A percentile compares a stretch with the other conserved stretches of the same genome.
Conservation (phyloP, 2,888 invertebrate genomes). For the Drosophila tanythrix region DNA sequence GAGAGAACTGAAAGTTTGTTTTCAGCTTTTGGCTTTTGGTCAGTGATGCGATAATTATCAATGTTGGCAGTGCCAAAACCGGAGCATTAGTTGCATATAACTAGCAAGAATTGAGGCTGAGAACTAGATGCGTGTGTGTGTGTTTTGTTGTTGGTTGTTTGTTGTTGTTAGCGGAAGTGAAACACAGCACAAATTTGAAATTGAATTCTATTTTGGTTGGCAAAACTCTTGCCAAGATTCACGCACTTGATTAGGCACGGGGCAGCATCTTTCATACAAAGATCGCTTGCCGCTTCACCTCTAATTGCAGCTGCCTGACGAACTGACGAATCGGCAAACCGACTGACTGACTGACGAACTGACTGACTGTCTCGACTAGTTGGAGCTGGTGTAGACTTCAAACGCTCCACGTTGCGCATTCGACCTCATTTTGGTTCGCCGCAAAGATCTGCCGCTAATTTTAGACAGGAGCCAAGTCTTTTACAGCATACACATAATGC, state of each 20-base stretch:
- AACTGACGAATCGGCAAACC: background rate
- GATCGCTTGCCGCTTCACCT: conserved; percentile 43
- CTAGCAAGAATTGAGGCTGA: conserved; percentile 32
- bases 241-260: conserved; percentile 77
- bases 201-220: conserved; percentile 62
- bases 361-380: background rate
- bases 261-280: conserved; percentile 42
- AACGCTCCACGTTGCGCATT: conserved; percentile 51
- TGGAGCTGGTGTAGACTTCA: conserved; percentile 58
- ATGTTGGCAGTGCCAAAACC: conserved; percentile 20
- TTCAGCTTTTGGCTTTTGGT: conserved; percentile 39
- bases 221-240: conserved; percentile 69
- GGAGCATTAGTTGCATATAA: conserved; percentile 64
- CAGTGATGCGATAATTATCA: conserved; percentile 63
- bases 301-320: conserved; percentile 69
- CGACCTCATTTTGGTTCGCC: conserved; percentile 67
- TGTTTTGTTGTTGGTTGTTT: conserved; percentile 10
- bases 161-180: conserved; percentile 51
- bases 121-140: conserved; percentile 31
- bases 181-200: conserved; percentile 57
- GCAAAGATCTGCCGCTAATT: conserved; percentile 57
- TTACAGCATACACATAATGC: conserved; percentile 37
- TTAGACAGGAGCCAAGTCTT: conserved; percentile 55
- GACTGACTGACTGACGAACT: background rate
- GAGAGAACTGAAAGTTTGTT: conserved; percentile 35